Conservation (phyloP, 2,797 vertebrate species). For the Aldrovandia affinis region DNA sequence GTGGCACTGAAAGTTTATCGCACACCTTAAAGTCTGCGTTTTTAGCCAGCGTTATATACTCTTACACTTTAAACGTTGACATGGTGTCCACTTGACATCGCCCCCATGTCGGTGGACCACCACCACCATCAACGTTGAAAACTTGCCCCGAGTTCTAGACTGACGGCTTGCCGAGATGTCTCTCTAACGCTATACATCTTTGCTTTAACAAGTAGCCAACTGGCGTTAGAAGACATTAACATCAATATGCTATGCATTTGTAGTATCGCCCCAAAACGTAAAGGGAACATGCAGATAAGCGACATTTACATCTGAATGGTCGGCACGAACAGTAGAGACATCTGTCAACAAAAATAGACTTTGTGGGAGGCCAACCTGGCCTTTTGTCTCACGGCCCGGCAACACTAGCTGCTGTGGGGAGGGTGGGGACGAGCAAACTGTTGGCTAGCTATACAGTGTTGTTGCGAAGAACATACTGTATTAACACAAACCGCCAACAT, state of each 20-base stretch:
- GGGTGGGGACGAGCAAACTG: neutral
- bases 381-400: constrained; percentile 1
- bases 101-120: neutral
- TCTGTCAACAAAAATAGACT: constrained; percentile 6
- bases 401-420: neutral
- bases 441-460: neutral
- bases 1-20: neutral
- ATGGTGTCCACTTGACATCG: neutral
- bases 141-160: neutral
- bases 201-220: neutral
- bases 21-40: neutral
- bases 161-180: neutral
- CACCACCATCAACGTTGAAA: neutral
- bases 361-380: constrained; percentile 1
- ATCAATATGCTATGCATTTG: neutral
- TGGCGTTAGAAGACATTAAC: neutral
- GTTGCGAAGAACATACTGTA: neutral
- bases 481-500: neutral
- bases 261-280: neutral
- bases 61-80: neutral
- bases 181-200: neutral
- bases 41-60: neutral
- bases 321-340: constrained; percentile 1
- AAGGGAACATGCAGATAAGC: neutral
- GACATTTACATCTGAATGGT: neutral